Conservation (phyloP, 2,113 vertebrate genomes). For the Lagenorhynchus albirostris region DNA sequence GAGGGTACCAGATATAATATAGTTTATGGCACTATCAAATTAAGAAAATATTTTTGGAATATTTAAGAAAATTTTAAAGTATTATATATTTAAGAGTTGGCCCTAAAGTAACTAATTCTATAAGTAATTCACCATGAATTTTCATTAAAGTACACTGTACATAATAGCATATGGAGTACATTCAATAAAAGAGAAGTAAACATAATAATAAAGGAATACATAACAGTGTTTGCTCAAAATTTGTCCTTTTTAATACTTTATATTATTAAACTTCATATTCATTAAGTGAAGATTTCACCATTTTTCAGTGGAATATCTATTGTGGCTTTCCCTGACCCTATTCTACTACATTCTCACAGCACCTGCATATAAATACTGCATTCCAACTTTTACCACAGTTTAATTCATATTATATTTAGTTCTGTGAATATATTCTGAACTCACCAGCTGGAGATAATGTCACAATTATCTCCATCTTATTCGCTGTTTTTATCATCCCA, state of each 20-base stretch:
- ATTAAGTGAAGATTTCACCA: not conserved
- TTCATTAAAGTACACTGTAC: not conserved
- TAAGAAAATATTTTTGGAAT: constrained; percentile 9
- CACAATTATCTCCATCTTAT: not conserved
- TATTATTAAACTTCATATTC: not conserved
- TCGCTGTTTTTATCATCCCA: not conserved
- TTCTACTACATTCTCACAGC: not conserved
- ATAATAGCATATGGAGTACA: not conserved
- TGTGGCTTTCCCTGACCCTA: not conserved
- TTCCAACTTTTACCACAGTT: not conserved
- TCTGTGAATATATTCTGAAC: not conserved
- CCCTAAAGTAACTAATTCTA: not conserved
- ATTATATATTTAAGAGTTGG: not conserved
- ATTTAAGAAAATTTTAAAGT: not conserved
- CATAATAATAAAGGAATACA: not conserved
- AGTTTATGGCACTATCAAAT: not conserved
- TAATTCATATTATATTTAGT: not conserved
- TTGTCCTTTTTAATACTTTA: not conserved
- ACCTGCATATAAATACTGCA: not conserved
- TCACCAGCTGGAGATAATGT: not conserved
- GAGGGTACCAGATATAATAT: not conserved
- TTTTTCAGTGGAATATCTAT: not conserved
- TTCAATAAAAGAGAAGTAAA: not conserved
- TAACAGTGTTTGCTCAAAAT: not conserved
- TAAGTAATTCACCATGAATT: not conserved